Evolutionary conservation across 2,888 invertebrate species (phyloP).

Genomic region (Stenurella melanura): DNA sequence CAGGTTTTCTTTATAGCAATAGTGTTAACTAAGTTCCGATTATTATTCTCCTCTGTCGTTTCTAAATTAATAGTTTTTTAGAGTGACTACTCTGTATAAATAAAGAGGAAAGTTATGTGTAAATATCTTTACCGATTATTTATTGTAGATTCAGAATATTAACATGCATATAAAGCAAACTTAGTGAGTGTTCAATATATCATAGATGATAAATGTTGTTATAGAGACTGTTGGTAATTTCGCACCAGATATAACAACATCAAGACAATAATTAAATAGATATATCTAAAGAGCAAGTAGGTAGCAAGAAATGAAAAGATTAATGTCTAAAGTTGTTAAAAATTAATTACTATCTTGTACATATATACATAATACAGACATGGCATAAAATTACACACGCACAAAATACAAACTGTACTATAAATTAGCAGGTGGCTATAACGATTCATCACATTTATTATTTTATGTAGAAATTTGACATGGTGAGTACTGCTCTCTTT

Average conservation of each 20-base stretch:
- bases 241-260: neutral
- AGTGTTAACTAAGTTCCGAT: too few species aligned
- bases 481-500: neutral
- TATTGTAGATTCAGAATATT: too few species aligned
- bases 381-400: neutral
- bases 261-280: neutral
- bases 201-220: neutral
- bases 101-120: too few species aligned
- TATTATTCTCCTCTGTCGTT: too few species aligned
- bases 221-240: neutral
- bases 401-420: neutral
- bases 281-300: neutral
- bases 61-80: too few species aligned
- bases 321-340: neutral
- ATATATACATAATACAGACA: neutral
- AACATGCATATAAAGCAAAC: too few species aligned
- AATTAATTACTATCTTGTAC: neutral
- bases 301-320: neutral
- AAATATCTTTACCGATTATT: too few species aligned
- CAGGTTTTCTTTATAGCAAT: too few species aligned
- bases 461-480: neutral
- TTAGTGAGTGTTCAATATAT: too few species aligned
- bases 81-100: too few species aligned
- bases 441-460: slow-evolving; percentile 10
- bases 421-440: slow-evolving; percentile 17